Evolutionary conservation across 2,113 vertebrate genomes (phyloP).

Genomic region (Illadopsis cleaveri): DNA sequence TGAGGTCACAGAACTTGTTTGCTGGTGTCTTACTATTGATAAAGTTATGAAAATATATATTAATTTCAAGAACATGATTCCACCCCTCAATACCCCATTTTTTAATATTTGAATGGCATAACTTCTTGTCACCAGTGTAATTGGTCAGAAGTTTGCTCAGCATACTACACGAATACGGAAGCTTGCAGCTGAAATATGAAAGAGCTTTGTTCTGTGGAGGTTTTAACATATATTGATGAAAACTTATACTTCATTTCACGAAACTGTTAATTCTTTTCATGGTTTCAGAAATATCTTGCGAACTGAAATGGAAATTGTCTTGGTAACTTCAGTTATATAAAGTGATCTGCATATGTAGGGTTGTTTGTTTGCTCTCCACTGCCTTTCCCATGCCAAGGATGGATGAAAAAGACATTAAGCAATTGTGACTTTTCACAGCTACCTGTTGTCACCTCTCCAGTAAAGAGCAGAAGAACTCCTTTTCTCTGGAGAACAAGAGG

Average conservation of each 20-base stretch:
- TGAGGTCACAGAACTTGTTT: background rate
- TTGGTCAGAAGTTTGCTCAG: background rate
- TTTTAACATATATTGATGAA: background rate
- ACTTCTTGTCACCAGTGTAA: background rate
- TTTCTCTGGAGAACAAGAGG: background rate
- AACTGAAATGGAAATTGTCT: background rate
- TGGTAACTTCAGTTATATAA: background rate
- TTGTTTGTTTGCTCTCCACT: background rate
- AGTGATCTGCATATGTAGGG: background rate
- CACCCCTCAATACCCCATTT: background rate
- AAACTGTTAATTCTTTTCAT: background rate
- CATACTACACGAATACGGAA: background rate
- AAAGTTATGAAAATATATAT: background rate
- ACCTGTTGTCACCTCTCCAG: background rate
- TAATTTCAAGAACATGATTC: background rate
- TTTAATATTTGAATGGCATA: background rate
- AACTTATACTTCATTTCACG: background rate
- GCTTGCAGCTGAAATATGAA: background rate
- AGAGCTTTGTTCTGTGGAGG: background rate
- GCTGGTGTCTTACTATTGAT: background rate
- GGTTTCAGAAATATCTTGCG: background rate
- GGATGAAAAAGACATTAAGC: background rate
- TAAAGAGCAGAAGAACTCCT: background rate
- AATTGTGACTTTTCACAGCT: background rate
- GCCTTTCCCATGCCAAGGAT: background rate